Conservation (phyloP, 2,888 invertebrate genomes). For the Helleia helle region DNA sequence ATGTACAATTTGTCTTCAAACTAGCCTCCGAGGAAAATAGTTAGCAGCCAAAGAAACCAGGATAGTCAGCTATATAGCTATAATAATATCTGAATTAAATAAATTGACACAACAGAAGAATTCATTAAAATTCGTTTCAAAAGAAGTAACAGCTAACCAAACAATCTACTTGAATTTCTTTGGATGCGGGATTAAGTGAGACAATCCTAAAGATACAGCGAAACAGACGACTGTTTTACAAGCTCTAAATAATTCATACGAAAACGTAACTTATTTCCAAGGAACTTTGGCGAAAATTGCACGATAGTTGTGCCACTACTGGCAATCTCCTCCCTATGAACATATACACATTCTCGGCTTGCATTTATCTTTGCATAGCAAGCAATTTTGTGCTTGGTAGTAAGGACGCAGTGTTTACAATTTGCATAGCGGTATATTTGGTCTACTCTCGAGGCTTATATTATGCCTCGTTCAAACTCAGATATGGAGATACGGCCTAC, state of each 20-base stretch:
- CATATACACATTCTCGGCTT: constrained; percentile 20
- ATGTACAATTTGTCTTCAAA: no score
- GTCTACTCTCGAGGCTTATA: constrained; percentile 23
- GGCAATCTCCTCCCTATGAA: constrained; percentile 17
- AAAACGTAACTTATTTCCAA: neutral
- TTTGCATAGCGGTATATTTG: constrained; percentile 27
- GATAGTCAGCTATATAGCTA: no score
- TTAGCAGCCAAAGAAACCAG: no score
- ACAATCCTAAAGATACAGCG: constrained; percentile 10
- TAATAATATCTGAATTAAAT: no score
- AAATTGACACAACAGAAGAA: neutral
- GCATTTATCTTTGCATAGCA: constrained; percentile 27
- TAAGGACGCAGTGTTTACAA: constrained; percentile 24
- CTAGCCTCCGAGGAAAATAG: no score
- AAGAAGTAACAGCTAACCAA: constrained; percentile 17
- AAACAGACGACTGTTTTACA: constrained; percentile 4
- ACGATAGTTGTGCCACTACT: neutral
- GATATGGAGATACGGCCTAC: constrained; percentile 24
- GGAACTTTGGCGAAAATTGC: neutral
- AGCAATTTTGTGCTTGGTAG: constrained; percentile 25
- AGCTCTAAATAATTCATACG: constrained; percentile 2
- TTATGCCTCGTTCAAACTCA: constrained; percentile 22
- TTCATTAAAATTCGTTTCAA: constrained; percentile 11
- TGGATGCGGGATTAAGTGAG: constrained; percentile 8
- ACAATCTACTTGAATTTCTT: constrained; percentile 17